Percentiles rank a stretch among this genome's conserved stretches.
Conservation (phyloP, 2,888 invertebrate genomes). For the Pardosa pseudoannulata region DNA sequence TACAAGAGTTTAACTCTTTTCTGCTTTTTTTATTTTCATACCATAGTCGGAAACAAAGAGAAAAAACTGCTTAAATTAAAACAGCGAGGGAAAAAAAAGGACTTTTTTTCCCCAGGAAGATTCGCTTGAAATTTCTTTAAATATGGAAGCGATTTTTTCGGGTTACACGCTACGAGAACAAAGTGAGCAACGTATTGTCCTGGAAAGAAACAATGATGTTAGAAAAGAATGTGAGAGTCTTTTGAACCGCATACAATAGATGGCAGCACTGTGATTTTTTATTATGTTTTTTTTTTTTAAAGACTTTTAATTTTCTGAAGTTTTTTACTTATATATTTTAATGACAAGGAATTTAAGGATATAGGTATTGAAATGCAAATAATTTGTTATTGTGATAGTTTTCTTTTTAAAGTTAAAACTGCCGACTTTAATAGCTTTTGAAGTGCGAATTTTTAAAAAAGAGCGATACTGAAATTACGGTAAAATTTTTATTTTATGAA, state of each 20-base stretch:
- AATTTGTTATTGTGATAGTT: no score
- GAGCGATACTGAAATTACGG: no score
- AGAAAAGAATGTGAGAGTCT: background rate
- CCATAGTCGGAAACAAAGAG: constrained; percentile 38
- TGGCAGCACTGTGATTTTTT: background rate
- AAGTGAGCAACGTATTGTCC: constrained; percentile 45
- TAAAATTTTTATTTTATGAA: no score
- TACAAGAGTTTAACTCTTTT: constrained; percentile 61
- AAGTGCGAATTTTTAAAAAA: no score
- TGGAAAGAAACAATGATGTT: constrained; percentile 32
- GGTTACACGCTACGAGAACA: constrained; percentile 21
- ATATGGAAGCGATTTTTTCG: constrained; percentile 31
- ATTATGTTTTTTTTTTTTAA: no score
- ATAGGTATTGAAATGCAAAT: no score
- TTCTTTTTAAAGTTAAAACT: no score
- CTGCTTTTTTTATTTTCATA: constrained; percentile 1
- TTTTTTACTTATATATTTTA: no score
- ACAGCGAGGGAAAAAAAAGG: constrained; percentile 18
- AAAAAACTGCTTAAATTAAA: constrained; percentile 23
- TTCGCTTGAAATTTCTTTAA: constrained; percentile 46
- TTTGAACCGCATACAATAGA: background rate
- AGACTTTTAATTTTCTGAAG: no score
- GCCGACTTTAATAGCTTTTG: no score
- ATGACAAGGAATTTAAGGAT: no score
- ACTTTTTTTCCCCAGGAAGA: constrained; percentile 10